phyloP scores from a whole-genome alignment of 2,888 invertebrate species.

The Agrochola lota region DNA sequence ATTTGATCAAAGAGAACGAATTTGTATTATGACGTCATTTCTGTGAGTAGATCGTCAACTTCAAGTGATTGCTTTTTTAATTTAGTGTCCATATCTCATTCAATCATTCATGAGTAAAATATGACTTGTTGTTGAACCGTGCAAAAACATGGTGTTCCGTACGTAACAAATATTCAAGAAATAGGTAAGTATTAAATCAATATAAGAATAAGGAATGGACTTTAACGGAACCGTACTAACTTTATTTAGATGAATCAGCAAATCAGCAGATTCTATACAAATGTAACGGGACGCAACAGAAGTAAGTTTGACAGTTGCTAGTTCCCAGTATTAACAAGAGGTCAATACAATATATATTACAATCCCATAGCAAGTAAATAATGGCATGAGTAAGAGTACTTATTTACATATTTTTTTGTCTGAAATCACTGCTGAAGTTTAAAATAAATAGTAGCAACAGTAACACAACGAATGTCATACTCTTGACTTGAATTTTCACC shows the following conservation, averaged over 20 bases:
- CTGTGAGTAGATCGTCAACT: conserved; percentile 41
- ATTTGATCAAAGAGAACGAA: conserved; percentile 60
- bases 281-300: conserved; percentile 26
- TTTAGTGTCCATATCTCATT: conserved; percentile 20
- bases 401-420: conserved; percentile 1
- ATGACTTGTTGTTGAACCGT: not conserved
- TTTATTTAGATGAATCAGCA: conserved; percentile 34
- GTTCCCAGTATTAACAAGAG: conserved; percentile 17
- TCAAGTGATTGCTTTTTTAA: conserved; percentile 38
- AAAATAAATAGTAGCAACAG: not conserved
- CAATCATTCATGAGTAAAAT: conserved; percentile 19
- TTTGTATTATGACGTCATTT: conserved; percentile 56
- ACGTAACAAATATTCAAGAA: not conserved
- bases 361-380: conserved; percentile 8
- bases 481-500: not conserved
- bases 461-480: not conserved
- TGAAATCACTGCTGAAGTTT: not conserved
- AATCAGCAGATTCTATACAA: conserved; percentile 11
- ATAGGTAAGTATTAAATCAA: not conserved
- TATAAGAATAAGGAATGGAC: not conserved
- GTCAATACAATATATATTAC: conserved; percentile 17
- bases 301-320: conserved; percentile 18
- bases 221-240: not conserved
- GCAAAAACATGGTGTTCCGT: conserved; percentile 15
- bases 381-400: conserved; percentile 9